A percentile compares a stretch with the other conserved stretches of the same genome.
These are phyloP conservation scores for Xiphias gladius DNA, from an alignment of 2,113 vertebrate genomes.

Conservation along the genomic window DNA sequence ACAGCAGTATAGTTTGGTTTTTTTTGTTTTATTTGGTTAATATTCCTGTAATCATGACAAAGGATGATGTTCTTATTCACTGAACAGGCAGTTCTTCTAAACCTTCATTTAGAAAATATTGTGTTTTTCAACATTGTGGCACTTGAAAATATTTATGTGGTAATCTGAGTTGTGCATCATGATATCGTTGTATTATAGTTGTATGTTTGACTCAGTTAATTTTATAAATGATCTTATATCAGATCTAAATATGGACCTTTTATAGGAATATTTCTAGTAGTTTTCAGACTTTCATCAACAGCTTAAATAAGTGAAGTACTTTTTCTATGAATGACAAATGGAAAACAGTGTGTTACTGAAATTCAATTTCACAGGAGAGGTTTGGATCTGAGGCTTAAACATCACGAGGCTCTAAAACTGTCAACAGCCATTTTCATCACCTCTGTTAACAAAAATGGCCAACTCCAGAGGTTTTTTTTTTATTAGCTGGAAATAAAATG, in stretches of 20 bases:
- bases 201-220: background rate
- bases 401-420: constrained; percentile 51
- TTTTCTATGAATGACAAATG: constrained; percentile 49
- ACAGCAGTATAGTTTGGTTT: background rate
- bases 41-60: background rate
- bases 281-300: constrained; percentile 6
- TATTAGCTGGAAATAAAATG: constrained; percentile 49
- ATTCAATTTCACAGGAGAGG: constrained; percentile 7
- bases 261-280: background rate
- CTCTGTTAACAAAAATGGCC: constrained; percentile 37
- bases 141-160: constrained; percentile 5
- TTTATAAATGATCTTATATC: constrained; percentile 6
- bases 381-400: constrained; percentile 40
- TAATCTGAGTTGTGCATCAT: constrained; percentile 29
- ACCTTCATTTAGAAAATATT: constrained; percentile 26
- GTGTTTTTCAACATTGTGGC: constrained; percentile 16
- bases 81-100: constrained; percentile 1
- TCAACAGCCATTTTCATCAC: constrained; percentile 50
- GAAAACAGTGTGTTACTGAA: constrained; percentile 39
- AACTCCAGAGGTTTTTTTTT: constrained; percentile 15
- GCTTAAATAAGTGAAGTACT: constrained; percentile 10
- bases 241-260: background rate
- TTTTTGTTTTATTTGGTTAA: background rate
- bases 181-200: background rate
- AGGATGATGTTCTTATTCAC: background rate